Evolutionary conservation across 2,797 vertebrate genomes (phyloP), one percentile per base, ranked within the genome.

Genomic region (Atherinosoma microstoma): DNA sequence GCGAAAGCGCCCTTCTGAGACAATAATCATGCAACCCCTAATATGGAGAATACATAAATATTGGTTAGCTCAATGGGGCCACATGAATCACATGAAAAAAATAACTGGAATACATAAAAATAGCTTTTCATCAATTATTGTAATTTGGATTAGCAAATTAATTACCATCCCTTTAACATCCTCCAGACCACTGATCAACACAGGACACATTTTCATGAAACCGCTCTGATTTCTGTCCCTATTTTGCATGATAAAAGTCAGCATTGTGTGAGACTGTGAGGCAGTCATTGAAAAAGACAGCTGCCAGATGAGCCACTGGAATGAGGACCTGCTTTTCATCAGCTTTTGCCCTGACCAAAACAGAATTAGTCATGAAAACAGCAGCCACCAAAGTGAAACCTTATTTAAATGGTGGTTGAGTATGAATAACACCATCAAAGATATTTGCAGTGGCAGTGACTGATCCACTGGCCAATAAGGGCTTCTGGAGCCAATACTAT

Each of bases 191-290:
- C 29, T 38, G 56, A 40, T 15, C 58, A 24, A 32, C 57, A 49
- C 35, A 42, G 12, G 34, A 18, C 1, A 51, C 0, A 47, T 61
- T 20, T 63, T 58, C 6, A 64, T 63, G 20, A 10, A 18, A 9
- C 20, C 66, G 64, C 65, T 53, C 59, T 75, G 45, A 76, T 78
- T 79, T 75, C 60, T 67, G 29, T 67, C 51, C 67, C 71, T 0
- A 6, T 68, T 84, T 64, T 45, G 65, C 63, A 68, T 76, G 53
- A 64, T n/a, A 60, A 73, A 38, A 47, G 29, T n/a, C 20, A 0
- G n/a, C 57, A 18, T 47, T 54, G 47, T 51, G 40, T 9, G 54
- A n/a, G 9, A 27, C 24, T 15, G 13, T 27, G 24, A 27, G 24
- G 24, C 24, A 32, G 20, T 30, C 10, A 49, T 51, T 60, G 10